phyloP scores from a whole-genome alignment of 2,888 invertebrate species.

The Plebejus anna region DNA sequence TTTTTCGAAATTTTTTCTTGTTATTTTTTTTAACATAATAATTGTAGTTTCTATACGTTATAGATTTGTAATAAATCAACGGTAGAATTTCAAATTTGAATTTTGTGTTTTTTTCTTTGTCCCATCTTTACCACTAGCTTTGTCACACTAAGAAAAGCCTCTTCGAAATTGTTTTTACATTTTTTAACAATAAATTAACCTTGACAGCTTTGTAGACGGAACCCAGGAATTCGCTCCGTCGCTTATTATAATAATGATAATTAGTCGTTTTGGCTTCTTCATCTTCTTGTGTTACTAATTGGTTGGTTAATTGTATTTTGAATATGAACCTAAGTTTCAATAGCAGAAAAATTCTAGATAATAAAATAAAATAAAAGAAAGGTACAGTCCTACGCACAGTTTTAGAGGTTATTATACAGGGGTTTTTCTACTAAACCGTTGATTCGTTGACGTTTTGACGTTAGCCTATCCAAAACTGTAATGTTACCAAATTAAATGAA shows the following conservation, averaged over 20 bases:
- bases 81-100: no score
- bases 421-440: no score
- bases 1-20: no score
- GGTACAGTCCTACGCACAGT: no score
- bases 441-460: no score
- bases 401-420: no score
- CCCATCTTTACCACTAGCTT: neutral
- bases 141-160: conserved; percentile 14
- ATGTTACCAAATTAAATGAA: no score
- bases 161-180: conserved; percentile 27
- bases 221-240: neutral
- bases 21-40: no score
- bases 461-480: no score
- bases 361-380: no score
- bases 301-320: neutral
- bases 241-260: neutral
- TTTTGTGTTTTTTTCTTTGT: neutral
- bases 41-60: no score
- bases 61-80: no score
- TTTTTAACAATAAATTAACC: conserved; percentile 31
- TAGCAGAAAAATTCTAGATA: neutral
- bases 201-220: conserved; percentile 14
- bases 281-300: neutral
- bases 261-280: neutral
- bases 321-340: neutral